Base-by-base conservation (phyloP, 2,113 vertebrate species). In the Polypterus senegalus region DNA sequence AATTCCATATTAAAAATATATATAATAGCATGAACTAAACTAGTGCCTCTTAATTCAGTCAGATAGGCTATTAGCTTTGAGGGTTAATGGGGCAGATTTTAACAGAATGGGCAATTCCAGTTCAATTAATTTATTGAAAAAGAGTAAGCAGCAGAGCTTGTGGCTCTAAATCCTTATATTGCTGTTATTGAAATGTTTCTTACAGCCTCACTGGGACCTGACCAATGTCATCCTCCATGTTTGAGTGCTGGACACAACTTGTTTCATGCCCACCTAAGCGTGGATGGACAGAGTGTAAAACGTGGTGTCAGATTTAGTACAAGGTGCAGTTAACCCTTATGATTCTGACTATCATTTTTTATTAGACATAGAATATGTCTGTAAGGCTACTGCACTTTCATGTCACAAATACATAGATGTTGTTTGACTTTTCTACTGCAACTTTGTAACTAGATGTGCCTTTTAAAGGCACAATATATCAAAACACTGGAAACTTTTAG, bases 141-240 rank as follows among this genome's bases (percentile, higher is more conserved):
- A 61, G 66, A 61, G 56, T 59, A 48, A 43, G 57, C 51, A 49
- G 57, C 46, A 46, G 48, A 62, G 60, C 59, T 52, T 52, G 46
- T 52, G 49, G n/a, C 66, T 67, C 59, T 58, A 70, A 66, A 70
- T 75, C 66, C 60, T 43, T 5, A 61, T 63, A 64, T 56, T 57
- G 51, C 54, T 57, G 64, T 56, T 62, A 58, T n/a, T 62, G 61
- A 60, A 46, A 53, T 52, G 62, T 54, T 57, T 52, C 62, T 69
- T 66, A 71, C 64, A 65, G 61, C 56, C 44, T 59, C 62, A 58
- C 61, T 69, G 67, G 62, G 58, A 68, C 64, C 68, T 54, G 61
- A 58, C 61, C 56, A 62, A 57, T 59, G 52, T 66, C 48, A 48
- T 27, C 52, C 10, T 7, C 49, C 45, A 27, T 56, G 27, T 10